phyloP scores from a whole-genome alignment of 2,797 vertebrate species.

The Petrocephalus sullivani region DNA sequence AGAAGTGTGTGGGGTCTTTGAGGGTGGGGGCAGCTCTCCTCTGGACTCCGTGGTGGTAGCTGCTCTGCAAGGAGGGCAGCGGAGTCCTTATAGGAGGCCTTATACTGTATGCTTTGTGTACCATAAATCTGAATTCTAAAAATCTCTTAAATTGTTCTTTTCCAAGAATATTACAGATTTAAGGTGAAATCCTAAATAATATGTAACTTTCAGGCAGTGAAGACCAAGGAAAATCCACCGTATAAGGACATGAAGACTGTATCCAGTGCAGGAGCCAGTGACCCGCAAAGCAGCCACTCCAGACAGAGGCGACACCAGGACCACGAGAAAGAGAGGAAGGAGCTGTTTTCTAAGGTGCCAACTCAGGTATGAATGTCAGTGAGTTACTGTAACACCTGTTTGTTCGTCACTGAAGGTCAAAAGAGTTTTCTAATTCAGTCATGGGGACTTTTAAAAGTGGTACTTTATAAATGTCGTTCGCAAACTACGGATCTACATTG shows the following conservation, averaged over 20 bases:
- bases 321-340: slow-evolving; percentile 87
- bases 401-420: background rate
- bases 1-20: too few relatives aligned
- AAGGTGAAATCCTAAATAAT: background rate
- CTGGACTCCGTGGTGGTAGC: too few relatives aligned
- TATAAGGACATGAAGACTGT: slow-evolving; percentile 68
- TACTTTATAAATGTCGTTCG: background rate
- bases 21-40: too few relatives aligned
- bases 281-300: slow-evolving; percentile 52
- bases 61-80: too few relatives aligned
- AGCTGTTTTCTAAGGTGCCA: slow-evolving; percentile 75
- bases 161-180: background rate
- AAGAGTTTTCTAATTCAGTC: background rate
- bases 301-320: slow-evolving; percentile 80
- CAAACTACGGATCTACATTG: background rate
- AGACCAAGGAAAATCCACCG: slow-evolving; percentile 67
- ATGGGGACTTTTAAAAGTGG: background rate
- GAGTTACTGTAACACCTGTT: background rate
- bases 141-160: background rate
- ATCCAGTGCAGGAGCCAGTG: slow-evolving; percentile 44
- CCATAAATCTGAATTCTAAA: background rate
- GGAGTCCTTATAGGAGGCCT: background rate
- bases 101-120: background rate
- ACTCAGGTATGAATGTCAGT: slow-evolving; percentile 63
- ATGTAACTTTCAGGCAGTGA: slow-evolving; percentile 58